phyloP scores from a whole-genome alignment of 2,888 invertebrate species.

The Sussaba pulchella region DNA sequence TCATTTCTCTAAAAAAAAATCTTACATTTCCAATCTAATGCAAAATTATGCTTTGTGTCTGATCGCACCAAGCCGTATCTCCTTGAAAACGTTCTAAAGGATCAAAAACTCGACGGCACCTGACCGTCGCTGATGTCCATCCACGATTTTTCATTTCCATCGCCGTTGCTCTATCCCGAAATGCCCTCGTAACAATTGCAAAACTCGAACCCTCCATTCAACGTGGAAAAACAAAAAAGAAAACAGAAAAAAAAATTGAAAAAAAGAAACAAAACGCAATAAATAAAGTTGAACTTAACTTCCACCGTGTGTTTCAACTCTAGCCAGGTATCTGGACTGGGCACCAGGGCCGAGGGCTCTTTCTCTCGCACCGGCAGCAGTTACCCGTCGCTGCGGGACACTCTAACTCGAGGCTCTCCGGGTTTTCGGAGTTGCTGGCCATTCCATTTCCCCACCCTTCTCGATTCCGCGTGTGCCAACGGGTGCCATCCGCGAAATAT shows the following conservation, averaged over 20 bases:
- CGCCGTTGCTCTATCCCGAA: conserved; percentile 25
- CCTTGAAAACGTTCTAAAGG: neutral
- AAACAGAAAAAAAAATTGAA: too few species aligned
- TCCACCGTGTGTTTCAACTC: conserved; percentile 67
- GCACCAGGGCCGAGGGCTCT: conserved; percentile 46
- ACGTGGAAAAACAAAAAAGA: too few species aligned
- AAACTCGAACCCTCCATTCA: neutral
- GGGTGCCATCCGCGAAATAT: conserved; percentile 75
- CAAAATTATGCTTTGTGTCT: neutral
- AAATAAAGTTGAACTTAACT: conserved; percentile 73
- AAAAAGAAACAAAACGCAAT: conserved; percentile 70
- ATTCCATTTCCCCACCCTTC: conserved; percentile 54
- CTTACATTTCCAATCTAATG: conserved; percentile 21
- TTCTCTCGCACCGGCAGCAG: conserved; percentile 56
- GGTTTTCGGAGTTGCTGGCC: conserved; percentile 55
- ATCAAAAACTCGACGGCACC: neutral
- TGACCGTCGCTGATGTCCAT: conserved; percentile 26
- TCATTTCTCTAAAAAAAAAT: too few species aligned
- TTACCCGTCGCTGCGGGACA: conserved; percentile 56
- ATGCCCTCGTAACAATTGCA: conserved; percentile 42
- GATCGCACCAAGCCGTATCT: neutral
- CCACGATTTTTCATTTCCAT: conserved; percentile 1
- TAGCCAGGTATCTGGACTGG: conserved; percentile 59
- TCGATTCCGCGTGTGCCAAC: conserved; percentile 45
- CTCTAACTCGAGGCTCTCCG: conserved; percentile 41